phyloP scores from a whole-genome alignment of 2,113 vertebrate species.

The Ploceus nigricollis region DNA sequence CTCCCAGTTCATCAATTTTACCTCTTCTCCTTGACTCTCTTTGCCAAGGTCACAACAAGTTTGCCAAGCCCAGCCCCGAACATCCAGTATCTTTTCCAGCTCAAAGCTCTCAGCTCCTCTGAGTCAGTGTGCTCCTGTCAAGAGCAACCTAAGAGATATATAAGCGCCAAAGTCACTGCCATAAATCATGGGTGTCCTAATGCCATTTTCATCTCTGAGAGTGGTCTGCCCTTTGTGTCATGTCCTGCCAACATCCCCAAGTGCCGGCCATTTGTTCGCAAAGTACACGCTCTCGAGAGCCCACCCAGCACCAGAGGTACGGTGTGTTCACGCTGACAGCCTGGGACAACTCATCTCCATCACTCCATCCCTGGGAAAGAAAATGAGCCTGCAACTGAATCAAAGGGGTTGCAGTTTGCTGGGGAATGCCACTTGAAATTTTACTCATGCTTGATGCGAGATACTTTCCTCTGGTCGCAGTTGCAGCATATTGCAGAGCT shows the following conservation, averaged over 20 bases:
- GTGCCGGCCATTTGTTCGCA: background rate
- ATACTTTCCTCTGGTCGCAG: background rate
- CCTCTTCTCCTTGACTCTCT: background rate
- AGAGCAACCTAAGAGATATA: background rate
- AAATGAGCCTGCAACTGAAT: background rate
- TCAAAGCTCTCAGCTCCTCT: background rate
- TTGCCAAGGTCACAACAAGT: background rate
- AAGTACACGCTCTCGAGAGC: rapidly evolving
- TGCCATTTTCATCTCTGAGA: conserved; percentile 1
- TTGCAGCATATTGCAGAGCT: background rate
- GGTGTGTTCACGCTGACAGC: background rate
- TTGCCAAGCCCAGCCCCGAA: background rate
- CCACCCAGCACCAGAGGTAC: background rate
- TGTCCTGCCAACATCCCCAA: background rate
- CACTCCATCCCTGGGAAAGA: background rate
- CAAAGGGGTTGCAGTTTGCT: background rate
- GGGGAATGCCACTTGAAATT: background rate
- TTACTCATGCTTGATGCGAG: background rate
- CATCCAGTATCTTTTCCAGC: background rate
- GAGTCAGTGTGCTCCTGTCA: background rate
- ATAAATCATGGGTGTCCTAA: background rate
- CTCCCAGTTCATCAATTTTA: background rate
- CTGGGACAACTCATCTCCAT: background rate
- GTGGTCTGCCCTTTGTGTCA: background rate
- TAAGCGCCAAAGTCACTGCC: background rate